Evolutionary conservation across 2,113 vertebrate genomes (phyloP), one percentile per base, ranked within the genome.

Genomic region (Malurus melanocephalus): DNA sequence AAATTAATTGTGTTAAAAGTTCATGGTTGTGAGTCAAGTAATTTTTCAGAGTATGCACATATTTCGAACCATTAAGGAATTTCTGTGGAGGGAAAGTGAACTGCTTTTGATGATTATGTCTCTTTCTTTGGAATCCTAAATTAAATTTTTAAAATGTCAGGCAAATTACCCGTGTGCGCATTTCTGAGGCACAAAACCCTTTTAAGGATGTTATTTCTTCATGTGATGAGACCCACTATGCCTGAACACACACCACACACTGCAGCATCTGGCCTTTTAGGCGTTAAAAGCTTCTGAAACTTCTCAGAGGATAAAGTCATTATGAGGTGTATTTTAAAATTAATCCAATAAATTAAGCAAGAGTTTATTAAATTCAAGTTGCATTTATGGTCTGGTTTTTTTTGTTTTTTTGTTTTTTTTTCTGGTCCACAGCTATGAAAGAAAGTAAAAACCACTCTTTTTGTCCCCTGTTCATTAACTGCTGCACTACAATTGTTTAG

Each of bases 111-210:
- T 88, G 85, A 94, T 94, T 93, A 91, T 83, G 90, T 89, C 80
- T 94, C 83, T 89, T 95, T 87, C 73, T 57, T 78, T 72, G 92
- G 75, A 95, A 92, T 80, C 53, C 51, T 88, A 94, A 95, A 95
- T 96, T 95, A 95, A 93, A 73, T 93, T 93, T 95, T 90, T 93
- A 5, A 95, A 95, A 93, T 96, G 94, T 89, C 94, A 93, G 76
- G 88, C 49, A 95, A 94, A 95, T 84, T 87, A 76, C 80, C 69
- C 57, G 0, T 49, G 52, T 88, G 72, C 74, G 49, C 43, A n/a
- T 90, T 83, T 93, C 88, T 91, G 52, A 94, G 85, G 24, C 75
- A 93, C 74, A 87, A 92, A 93, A 92, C 42, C 49, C 80, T 94
- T 56, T 69, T 18, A 95, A 56, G 49, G 43, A 73, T 55, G 65